Base-by-base conservation (phyloP, 2,888 invertebrate genomes). In the Argyresthia albistria region DNA sequence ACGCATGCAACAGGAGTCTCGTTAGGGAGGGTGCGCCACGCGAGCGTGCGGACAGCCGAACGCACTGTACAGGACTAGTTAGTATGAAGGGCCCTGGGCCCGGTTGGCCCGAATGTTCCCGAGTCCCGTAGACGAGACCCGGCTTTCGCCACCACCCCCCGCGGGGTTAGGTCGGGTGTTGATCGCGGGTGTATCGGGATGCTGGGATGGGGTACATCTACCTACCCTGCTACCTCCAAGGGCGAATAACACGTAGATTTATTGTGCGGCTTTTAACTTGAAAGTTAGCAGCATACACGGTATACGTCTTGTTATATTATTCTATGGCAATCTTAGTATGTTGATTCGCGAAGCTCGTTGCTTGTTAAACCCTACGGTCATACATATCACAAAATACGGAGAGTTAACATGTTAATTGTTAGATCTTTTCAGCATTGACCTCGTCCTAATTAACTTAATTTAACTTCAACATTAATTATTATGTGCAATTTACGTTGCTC, bases 21-120 rank as follows among this genome's bases (percentile, higher is more conserved):
- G 25, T 25, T 4, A 25, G 25, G 3, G 3, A 25, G 25, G 25
- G 25, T 25, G 25, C 45, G 51, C 43, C 36, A 67, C 65, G 67
- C 70, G 76, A 79, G 76, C 82, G 81, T 81, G 78, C 73, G 70
- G 59, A 57, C 78, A 60, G 62, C 42, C 54, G 64, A 69, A 67
- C 79, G 75, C 67, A 64, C 76, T 72, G 63, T 61, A 73, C 71
- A 65, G 70, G 70, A 83, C 81, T 82, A 75, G 67, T 16, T 11
- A 46, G 10, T 25, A 46, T 2, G 25, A 35, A 35, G 35, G 8
- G 16, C 48, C 36, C 39, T 6, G 39, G 10, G n/a, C n/a, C n/a
- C 39, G 8, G 10, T 36, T 36, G 39, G 39, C 39, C 3, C 39
- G n/a, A 39, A 39, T 11, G 4, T 9, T 9, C 8, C 39, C 39